phyloP scores from a whole-genome alignment of 2,888 invertebrate genomes.

The Adineta ricciae region DNA sequence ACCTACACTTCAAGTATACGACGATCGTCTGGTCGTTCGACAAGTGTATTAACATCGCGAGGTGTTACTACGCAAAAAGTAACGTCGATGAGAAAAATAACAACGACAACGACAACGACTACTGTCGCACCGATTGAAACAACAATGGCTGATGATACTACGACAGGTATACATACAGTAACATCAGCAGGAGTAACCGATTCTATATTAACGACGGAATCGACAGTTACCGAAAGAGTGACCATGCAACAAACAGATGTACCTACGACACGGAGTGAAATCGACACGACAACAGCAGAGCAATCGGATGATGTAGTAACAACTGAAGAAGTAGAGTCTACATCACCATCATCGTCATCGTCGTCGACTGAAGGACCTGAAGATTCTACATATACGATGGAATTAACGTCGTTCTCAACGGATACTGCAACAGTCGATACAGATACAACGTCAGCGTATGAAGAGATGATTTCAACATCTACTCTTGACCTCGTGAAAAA shows the following conservation, averaged over 20 bases:
- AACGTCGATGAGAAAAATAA: no score
- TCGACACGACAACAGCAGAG: neutral
- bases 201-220: neutral
- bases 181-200: neutral
- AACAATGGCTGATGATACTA: neutral
- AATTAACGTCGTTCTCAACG: neutral
- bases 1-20: neutral
- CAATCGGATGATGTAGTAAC: neutral
- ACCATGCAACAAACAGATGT: neutral
- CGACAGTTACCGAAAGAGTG: neutral
- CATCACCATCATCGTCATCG: no score
- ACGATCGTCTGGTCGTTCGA: neutral
- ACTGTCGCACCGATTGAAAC: neutral
- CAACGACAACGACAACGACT: neutral
- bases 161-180: neutral
- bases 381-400: neutral
- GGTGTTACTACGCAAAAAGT: neutral
- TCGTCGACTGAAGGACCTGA: neutral
- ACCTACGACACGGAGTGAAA: neutral
- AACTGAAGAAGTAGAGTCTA: neutral
- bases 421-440: neutral
- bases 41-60: neutral
- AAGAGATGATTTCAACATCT: neutral
- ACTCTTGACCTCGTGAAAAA: neutral
- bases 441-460: neutral